Conservation (phyloP, 2,888 invertebrate genomes). For the Drosophila antonietae region DNA sequence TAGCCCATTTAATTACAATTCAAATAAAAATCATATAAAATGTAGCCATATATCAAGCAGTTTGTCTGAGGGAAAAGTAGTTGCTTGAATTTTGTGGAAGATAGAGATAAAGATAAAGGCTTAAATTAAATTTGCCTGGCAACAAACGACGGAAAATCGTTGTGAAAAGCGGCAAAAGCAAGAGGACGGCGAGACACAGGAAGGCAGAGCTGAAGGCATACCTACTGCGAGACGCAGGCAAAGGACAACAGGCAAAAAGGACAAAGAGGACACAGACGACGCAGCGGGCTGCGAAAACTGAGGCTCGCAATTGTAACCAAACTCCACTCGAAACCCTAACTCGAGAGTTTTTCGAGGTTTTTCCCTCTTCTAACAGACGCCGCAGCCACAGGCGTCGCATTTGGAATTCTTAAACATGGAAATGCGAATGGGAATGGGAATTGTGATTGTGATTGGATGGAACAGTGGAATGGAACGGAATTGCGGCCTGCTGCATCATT, state of each 20-base stretch:
- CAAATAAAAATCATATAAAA: neutral
- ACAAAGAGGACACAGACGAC: constrained; percentile 10
- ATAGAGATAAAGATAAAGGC: constrained; percentile 23
- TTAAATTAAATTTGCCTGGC: constrained; percentile 55
- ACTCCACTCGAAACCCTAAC: constrained; percentile 58
- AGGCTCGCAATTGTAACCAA: constrained; percentile 61
- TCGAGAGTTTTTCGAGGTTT: constrained; percentile 62
- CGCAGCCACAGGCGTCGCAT: constrained; percentile 55
- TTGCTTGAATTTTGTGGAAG: constrained; percentile 38
- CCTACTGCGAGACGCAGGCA: constrained; percentile 62
- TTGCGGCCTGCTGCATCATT: constrained; percentile 27
- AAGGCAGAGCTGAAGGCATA: constrained; percentile 23
- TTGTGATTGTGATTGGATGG: neutral
- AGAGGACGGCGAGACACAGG: constrained; percentile 1
- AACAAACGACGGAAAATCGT: constrained; percentile 24
- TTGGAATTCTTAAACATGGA: constrained; percentile 53
- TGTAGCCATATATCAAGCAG: neutral
- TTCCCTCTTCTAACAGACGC: constrained; percentile 34
- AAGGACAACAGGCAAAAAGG: constrained; percentile 44
- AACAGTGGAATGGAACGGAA: neutral
- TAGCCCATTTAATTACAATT: neutral
- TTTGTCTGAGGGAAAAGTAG: constrained; percentile 11
- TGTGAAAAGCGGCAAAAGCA: constrained; percentile 5
- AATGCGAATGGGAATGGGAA: neutral
- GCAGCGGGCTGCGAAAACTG: constrained; percentile 4